Percentiles rank a stretch among this genome's conserved stretches.
Conservation (phyloP, 30 jellyfish, hydroid and myxozoan species). For the Nemopilema nomurai region DNA sequence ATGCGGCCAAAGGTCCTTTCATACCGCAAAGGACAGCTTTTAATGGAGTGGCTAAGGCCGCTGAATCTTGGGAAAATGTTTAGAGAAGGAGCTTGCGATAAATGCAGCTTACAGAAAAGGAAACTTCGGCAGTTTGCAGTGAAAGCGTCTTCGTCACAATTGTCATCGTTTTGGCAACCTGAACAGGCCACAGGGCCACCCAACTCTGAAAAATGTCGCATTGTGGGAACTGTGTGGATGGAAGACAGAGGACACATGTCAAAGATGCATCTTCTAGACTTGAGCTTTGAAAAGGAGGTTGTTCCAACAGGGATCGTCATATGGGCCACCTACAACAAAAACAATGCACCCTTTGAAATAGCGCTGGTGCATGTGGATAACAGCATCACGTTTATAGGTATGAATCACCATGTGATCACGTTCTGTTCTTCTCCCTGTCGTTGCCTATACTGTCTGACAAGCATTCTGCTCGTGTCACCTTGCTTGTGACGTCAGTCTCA, state of each 20-base stretch:
- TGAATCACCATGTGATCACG: too few species aligned
- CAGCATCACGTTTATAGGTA: constrained; percentile 77
- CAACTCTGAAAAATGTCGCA: constrained; percentile 66
- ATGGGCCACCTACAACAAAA: constrained; percentile 71
- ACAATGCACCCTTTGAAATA: constrained; percentile 45
- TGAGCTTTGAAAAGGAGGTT: constrained; percentile 74
- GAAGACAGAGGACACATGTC: constrained; percentile 11
- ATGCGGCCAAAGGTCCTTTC: constrained; percentile 76
- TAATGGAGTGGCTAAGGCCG: constrained; percentile 83
- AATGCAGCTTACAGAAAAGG: constrained; percentile 36
- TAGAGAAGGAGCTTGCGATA: constrained; percentile 47
- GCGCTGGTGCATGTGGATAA: constrained; percentile 79
- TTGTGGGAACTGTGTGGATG: constrained; percentile 55
- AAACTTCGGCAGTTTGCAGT: constrained; percentile 61
- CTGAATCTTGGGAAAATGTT: constrained; percentile 62
- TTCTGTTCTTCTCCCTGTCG: too few species aligned
- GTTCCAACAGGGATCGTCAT: constrained; percentile 81
- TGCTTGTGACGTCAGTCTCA: background rate
- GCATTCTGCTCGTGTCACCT: background rate
- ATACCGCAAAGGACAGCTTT: constrained; percentile 8
- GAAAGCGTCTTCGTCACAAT: constrained; percentile 33
- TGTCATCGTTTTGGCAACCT: constrained; percentile 24
- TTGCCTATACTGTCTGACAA: background rate
- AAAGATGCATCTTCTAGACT: constrained; percentile 39
- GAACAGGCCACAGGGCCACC: constrained; percentile 88